Base-by-base conservation (phyloP, 2,888 invertebrate genomes). In the Odontothrips loti region DNA sequence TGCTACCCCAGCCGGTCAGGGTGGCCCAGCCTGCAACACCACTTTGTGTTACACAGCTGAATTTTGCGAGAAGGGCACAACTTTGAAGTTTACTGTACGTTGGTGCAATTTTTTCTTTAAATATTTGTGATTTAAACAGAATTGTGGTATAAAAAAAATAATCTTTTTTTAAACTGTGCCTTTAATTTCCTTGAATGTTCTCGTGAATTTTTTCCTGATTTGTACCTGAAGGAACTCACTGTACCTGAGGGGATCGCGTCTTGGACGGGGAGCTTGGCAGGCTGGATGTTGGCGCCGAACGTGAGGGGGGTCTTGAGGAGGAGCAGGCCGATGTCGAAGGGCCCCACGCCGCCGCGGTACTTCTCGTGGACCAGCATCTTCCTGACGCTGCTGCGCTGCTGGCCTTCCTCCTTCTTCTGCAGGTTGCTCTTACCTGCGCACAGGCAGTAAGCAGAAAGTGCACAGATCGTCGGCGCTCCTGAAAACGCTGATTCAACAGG, bases 301-400 rank as follows among this genome's bases (percentile, higher is more conserved):
- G 79, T 82, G 80, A 89, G 29, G 79, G 85, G 0, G 87, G 85
- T 1, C 82, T 82, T 63, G 20, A 68, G 47, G 75, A 75, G 4
- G 75, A 43, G 29, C 8, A 91, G 84, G 63, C 89, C 90, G 63
- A 91, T 88, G 84, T 91, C 91, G 84, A 90, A 88, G 29, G 88
- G 87, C 27, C 85, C 86, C 29, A 87, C 86, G 8, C 84, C 85
- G 8, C 86, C 86, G 80, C 27, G 68, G 68, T 27, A 75, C 68
- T 75, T 27, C 68, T 75, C 68, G 68, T 75, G 68, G 23, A 27
- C 27, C 23, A 75, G 23, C 23, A 23, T 23, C 68, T 10, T 75
- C 27, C 23, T 27, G 68, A 75, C 68, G 27, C 0, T 10, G 68
- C 68, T 23, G 27, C 68, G 68, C 68, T 75, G 68, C 68, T 75